A percentile compares a stretch with the other conserved stretches of the same genome.
These are phyloP conservation scores for Chirona hameri DNA, from an alignment of 2,888 invertebrate genomes.

Conservation along the genomic window DNA sequence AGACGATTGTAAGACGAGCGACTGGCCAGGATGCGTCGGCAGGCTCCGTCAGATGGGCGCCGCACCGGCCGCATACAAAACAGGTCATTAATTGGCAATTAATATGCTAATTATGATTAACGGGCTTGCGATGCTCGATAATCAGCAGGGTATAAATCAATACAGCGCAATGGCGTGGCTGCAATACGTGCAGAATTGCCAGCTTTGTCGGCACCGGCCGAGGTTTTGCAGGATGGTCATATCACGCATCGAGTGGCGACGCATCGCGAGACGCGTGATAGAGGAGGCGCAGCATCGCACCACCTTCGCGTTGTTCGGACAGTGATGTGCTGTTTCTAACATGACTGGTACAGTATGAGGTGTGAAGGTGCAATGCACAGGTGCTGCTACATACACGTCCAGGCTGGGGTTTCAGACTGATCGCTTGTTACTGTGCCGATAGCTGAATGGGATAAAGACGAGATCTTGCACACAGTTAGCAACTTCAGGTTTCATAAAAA, in stretches of 20 bases:
- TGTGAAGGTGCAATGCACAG: too few species aligned
- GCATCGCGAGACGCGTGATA: neutral
- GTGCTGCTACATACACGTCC: too few species aligned
- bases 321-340: too few species aligned
- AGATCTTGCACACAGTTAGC: too few species aligned
- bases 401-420: too few species aligned
- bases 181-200: neutral
- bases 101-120: slow-evolving; percentile 3
- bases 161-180: neutral
- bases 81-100: neutral
- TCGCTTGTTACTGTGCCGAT: too few species aligned
- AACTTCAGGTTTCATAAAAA: too few species aligned
- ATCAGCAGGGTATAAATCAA: neutral
- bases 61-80: neutral
- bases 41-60: neutral
- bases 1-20: neutral
- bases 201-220: too few species aligned
- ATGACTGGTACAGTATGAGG: too few species aligned
- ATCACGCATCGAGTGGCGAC: neutral
- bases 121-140: neutral
- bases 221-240: neutral
- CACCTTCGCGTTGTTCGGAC: too few species aligned
- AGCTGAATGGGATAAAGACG: too few species aligned
- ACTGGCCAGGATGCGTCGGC: neutral
- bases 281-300: neutral